These are phyloP conservation scores for Goniozus legneri DNA, from an alignment of 1,140 invertebrate species.

Conservation along the genomic window DNA sequence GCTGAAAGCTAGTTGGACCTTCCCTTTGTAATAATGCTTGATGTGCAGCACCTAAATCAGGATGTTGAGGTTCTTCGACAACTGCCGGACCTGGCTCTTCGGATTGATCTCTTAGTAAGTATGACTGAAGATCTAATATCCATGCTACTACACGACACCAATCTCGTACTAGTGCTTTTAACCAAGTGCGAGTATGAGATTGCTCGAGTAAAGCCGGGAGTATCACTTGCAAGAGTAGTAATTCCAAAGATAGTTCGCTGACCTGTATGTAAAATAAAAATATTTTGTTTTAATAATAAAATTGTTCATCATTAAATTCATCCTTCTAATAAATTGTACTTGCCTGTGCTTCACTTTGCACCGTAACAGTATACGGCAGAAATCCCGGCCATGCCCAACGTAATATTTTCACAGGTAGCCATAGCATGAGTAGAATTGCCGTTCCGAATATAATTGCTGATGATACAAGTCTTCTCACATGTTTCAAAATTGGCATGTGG, in stretches of 20 bases:
- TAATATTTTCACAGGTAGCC: constrained; percentile 89
- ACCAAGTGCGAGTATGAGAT: constrained; percentile 88
- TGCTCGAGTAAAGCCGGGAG: constrained; percentile 94
- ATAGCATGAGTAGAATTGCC: constrained; percentile 92
- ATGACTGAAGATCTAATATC: constrained; percentile 82
- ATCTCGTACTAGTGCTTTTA: constrained; percentile 79
- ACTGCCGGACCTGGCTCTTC: constrained; percentile 49
- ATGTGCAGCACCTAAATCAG: constrained; percentile 76
- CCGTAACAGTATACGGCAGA: constrained; percentile 87
- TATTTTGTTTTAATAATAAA: not conserved
- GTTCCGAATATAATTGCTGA: constrained; percentile 96
- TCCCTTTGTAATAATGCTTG: constrained; percentile 77
- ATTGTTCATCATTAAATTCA: not conserved
- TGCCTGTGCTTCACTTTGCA: constrained; percentile 72
- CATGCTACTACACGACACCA: constrained; percentile 90
- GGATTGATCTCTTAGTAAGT: constrained; percentile 71
- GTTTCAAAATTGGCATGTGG: constrained; percentile 88
- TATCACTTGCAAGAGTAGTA: constrained; percentile 93
- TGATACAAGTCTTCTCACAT: constrained; percentile 83
- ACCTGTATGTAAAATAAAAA: constrained; percentile 49
- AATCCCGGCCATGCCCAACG: constrained; percentile 80
- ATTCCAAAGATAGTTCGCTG: constrained; percentile 89
- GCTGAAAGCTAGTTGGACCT: constrained; percentile 77
- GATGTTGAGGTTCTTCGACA: constrained; percentile 49
- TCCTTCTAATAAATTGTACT: constrained; percentile 49